A percentile compares a stretch with the other conserved stretches of the same genome.
These are phyloP conservation scores for Cenopis cana DNA, from an alignment of 2,888 invertebrate genomes.

Conservation along the genomic window DNA sequence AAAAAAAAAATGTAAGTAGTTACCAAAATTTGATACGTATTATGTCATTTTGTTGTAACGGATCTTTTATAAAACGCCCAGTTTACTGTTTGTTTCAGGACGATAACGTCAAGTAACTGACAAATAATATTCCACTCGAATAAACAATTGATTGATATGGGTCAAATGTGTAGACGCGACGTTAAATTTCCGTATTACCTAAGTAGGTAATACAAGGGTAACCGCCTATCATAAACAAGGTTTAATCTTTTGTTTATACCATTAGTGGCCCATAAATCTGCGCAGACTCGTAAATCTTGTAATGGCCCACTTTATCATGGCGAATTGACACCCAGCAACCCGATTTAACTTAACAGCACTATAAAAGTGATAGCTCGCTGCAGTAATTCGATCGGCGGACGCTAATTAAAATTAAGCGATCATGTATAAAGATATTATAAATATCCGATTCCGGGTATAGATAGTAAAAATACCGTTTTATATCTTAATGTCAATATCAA, in stretches of 20 bases:
- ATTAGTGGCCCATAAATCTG: conserved; percentile 39
- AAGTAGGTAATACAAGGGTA: conserved; percentile 7
- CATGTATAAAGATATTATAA: background rate
- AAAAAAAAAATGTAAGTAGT: too few relatives aligned
- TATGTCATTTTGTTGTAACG: background rate
- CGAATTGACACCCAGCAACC: conserved; percentile 19
- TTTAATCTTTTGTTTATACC: conserved; percentile 38
- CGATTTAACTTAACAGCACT: conserved; percentile 18
- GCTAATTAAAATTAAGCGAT: background rate
- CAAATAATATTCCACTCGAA: background rate
- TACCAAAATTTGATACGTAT: too few relatives aligned
- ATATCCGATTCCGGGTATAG: too few relatives aligned
- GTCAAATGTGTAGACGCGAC: background rate
- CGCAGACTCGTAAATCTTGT: conserved; percentile 33
- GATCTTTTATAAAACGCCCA: too few relatives aligned
- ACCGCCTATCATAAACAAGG: conserved; percentile 15
- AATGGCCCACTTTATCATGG: conserved; percentile 36
- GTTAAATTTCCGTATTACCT: conserved; percentile 1
- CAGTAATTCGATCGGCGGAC: conserved; percentile 6
- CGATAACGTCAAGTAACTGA: background rate
- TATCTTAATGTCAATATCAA: too few relatives aligned
- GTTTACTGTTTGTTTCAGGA: background rate
- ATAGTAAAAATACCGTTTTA: too few relatives aligned
- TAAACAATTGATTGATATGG: background rate
- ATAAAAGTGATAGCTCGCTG: conserved; percentile 19